Conservation (phyloP, 2,888 invertebrate genomes). For the Pinctada fucata region DNA sequence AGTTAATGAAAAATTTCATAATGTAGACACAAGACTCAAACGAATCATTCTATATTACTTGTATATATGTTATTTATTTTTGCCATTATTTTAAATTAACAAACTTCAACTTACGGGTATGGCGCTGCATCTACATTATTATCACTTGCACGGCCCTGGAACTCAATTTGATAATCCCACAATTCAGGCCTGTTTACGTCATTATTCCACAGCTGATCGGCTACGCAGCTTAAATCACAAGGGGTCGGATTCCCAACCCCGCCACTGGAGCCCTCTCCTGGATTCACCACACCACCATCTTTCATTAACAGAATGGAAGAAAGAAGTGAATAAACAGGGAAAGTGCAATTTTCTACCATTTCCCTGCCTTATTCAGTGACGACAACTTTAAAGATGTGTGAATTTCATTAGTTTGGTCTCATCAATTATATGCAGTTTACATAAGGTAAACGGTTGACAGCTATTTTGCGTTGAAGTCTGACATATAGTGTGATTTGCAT, state of each 20-base stretch:
- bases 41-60: too few species aligned
- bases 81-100: not conserved
- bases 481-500: too few species aligned
- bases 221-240: slow-evolving; percentile 41
- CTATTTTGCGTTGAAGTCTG: too few species aligned
- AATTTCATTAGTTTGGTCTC: too few species aligned
- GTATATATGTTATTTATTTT: too few species aligned
- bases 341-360: too few species aligned
- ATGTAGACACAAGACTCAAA: too few species aligned
- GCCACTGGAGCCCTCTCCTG: not conserved
- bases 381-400: not conserved
- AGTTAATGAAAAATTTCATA: too few species aligned
- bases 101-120: slow-evolving; percentile 13
- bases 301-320: not conserved
- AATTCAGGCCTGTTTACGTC: slow-evolving; percentile 48
- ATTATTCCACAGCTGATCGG: slow-evolving; percentile 51
- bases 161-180: slow-evolving; percentile 45
- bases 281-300: not conserved
- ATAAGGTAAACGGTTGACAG: too few species aligned
- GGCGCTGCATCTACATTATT: slow-evolving; percentile 41
- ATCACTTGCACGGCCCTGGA: slow-evolving; percentile 36
- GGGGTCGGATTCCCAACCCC: slow-evolving; percentile 23
- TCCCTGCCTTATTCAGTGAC: not conserved
- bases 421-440: too few species aligned
- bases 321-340: too few species aligned